These are phyloP conservation scores for Ophion obscuratus DNA, from an alignment of 2,888 invertebrate species.

Conservation along the genomic window DNA sequence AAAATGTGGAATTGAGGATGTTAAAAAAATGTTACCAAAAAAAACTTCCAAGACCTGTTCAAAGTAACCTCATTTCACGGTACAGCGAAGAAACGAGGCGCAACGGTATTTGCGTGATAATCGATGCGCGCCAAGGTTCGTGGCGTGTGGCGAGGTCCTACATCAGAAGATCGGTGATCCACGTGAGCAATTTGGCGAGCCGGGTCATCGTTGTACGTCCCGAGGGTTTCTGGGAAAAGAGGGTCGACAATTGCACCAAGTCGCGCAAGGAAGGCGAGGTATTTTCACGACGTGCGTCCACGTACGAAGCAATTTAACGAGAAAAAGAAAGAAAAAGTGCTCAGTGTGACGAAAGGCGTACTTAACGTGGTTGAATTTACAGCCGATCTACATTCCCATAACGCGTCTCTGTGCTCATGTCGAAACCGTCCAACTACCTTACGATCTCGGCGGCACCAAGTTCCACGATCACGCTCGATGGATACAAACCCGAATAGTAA, in stretches of 20 bases:
- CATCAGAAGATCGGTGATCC: slow-evolving; percentile 86
- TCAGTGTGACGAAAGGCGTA: slow-evolving; percentile 6
- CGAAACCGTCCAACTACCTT: slow-evolving; percentile 89
- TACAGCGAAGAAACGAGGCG: slow-evolving; percentile 85
- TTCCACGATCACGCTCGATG: slow-evolving; percentile 90
- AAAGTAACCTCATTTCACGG: too few relatives aligned
- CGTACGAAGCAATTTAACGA: background rate
- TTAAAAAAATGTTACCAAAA: too few relatives aligned
- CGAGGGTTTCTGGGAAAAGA: slow-evolving; percentile 91
- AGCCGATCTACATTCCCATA: slow-evolving; percentile 90
- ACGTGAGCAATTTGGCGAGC: slow-evolving; percentile 85
- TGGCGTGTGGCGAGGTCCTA: slow-evolving; percentile 87
- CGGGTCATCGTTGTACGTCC: slow-evolving; percentile 89
- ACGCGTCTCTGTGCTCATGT: slow-evolving; percentile 89
- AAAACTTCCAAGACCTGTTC: too few relatives aligned
- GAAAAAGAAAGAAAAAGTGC: background rate
- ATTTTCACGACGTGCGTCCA: slow-evolving; percentile 61
- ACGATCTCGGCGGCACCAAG: slow-evolving; percentile 90
- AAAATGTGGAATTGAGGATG: too few relatives aligned
- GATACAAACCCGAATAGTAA: slow-evolving; percentile 91
- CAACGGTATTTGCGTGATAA: slow-evolving; percentile 87
- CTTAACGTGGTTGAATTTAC: slow-evolving; percentile 75
- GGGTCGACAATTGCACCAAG: slow-evolving; percentile 89
- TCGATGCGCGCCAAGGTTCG: slow-evolving; percentile 88
- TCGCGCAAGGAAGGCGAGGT: slow-evolving; percentile 87